These are phyloP conservation scores for Mormyrops attenuatus DNA, from an alignment of 2,797 vertebrate species.

Conservation along the genomic window DNA sequence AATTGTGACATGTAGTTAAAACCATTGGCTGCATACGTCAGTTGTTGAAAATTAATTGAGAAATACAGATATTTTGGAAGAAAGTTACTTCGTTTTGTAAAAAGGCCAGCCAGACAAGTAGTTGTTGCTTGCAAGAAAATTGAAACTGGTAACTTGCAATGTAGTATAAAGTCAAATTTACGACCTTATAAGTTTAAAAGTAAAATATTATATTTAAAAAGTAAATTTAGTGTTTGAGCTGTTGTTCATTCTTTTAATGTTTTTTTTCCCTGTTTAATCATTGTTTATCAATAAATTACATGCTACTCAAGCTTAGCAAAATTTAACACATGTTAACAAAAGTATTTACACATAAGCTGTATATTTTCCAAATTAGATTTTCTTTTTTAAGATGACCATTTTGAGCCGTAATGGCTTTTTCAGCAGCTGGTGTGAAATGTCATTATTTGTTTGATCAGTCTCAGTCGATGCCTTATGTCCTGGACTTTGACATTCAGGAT, in stretches of 20 bases:
- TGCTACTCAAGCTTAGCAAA: background rate
- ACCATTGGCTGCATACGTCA: background rate
- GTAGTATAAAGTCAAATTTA: background rate
- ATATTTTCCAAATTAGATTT: background rate
- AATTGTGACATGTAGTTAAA: background rate
- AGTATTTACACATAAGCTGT: background rate
- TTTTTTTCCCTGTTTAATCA: background rate
- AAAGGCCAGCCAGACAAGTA: background rate
- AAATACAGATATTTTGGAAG: background rate
- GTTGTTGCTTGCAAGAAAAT: background rate
- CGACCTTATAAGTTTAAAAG: background rate
- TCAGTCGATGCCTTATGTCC: constrained; percentile 25
- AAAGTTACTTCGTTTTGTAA: background rate
- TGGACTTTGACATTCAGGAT: constrained; percentile 47
- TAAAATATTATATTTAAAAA: background rate
- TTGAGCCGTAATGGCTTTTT: background rate
- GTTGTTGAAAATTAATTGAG: background rate
- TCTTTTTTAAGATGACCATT: background rate
- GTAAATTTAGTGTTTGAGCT: background rate
- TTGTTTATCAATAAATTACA: background rate
- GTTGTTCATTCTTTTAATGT: background rate
- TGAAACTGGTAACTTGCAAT: background rate
- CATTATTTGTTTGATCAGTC: constrained; percentile 24
- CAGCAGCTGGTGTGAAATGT: background rate
- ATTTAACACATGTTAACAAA: background rate